Evolutionary conservation across 2,113 vertebrate species (phyloP), one percentile per base, ranked within the genome.

Genomic region (Camarhynchus parvulus): DNA sequence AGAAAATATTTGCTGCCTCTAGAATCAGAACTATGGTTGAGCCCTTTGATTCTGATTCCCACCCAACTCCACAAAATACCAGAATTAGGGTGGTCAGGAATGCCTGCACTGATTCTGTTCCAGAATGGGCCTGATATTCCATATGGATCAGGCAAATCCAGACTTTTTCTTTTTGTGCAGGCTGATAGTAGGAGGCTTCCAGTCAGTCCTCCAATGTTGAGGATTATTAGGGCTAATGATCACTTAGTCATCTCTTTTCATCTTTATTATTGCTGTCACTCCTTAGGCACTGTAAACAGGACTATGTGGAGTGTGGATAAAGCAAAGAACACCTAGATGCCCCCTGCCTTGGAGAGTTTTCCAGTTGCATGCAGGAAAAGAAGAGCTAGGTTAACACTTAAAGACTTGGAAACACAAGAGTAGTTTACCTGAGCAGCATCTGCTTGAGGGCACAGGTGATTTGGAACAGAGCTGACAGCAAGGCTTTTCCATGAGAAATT

Each of bases 1-100:
- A 86, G 73, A 90, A 94, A 78, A 62, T 91, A 91, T 62, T 91
- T 84, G 44, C 82, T 59, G 53, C 31, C 46, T 86, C 44, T 70
- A 39, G 30, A 84, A 68, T 19, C 2, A 11, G 50, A 85, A 59
- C 42, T 73, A 4, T 18, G 30, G 35, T 16, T 37, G 41, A 22
- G 64, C 44, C 25, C 31, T 70, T 88, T 77, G 56, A 70, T 83
- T 74, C 18, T 47, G 23, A 63, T 74, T 92, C 64, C 39, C 24
- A 56, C 14, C 6, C 14, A 46, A 8, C 9, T 9, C 6, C 35
- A 46, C 15, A 75, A 78, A 90, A 75, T 42, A 59, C 18, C 3
- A 11, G 76, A 74, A 47, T 15, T 18, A 83, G 33, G 27, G 19
- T 81, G 76, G 16, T 39, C 59, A 67, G 42, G 30, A 94, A 69